Evolutionary conservation across 2,888 invertebrate species (phyloP), one percentile per base, ranked within the genome.

Genomic region (Andricus quercusramuli): DNA sequence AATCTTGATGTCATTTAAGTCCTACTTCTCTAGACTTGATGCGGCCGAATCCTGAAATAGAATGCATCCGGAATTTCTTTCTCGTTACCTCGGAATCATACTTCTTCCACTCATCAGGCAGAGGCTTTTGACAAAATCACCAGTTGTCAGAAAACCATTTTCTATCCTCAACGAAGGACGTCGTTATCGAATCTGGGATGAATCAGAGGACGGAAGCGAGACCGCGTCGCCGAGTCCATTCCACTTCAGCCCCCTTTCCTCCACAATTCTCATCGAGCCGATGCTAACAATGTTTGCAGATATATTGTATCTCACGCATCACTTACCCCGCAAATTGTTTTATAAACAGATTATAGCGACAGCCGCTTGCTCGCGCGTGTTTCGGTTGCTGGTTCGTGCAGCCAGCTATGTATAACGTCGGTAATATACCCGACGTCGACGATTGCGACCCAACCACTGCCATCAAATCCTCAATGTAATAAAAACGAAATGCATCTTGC

Each of bases 341-440:
- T 94, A 95, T 96, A 96, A 96, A 95, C 95, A 95, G 96, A 96
- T 96, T 96, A 96, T 94, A 94, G 94, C 94, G 92, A 93, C 93
- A 91, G 92, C 93, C 93, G 93, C 93, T 92, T 74, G 56, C 74
- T 74, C 74, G 74, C 74, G 74, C 91, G 93, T 90, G 88, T 93
- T 89, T 94, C 56, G 32, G 94, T 79, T 70, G 80, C 77, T 51
- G 78, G 56, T 32, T 56, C 56, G 56, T 74, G 66, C 83, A 56
- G 65, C 78, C 68, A 70, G 59, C 77, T 78, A 74, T 74, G 78
- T 56, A 51, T 74, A 74, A 32, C 74, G 74, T 56, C 51, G 74
- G 74, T 74, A 74, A 74, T 56, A 56, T 37, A 74, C 56, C 74
- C 56, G 29, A 74, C 68, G 77, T 77, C 79, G 41, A 77, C 76